Percentiles rank a stretch among this genome's conserved stretches.
These are phyloP conservation scores for Eupithecia exiguata DNA, from an alignment of 2,888 invertebrate genomes.

Conservation along the genomic window DNA sequence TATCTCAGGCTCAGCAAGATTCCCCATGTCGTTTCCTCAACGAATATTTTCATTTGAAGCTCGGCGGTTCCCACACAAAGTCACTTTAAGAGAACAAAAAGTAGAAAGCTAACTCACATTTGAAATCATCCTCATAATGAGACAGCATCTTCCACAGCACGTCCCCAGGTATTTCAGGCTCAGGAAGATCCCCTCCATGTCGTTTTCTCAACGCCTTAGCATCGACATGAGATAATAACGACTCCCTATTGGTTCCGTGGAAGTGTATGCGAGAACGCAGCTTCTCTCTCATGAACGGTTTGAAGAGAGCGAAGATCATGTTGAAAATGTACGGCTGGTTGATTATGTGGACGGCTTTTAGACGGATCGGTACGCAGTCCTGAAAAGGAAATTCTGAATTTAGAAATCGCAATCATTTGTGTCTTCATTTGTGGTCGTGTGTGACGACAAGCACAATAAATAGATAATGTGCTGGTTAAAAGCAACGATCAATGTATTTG, in stretches of 20 bases:
- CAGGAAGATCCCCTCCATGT: conserved; percentile 87
- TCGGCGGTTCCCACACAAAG: neutral
- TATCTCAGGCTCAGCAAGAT: no score
- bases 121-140: conserved; percentile 87
- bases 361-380: conserved; percentile 91
- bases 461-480: neutral
- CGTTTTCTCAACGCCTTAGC: conserved; percentile 83
- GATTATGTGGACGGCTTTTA: conserved; percentile 94
- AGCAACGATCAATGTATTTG: neutral
- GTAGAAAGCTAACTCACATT: conserved; percentile 79
- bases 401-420: neutral
- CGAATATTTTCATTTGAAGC: neutral
- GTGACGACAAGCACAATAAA: neutral
- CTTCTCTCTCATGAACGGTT: conserved; percentile 94
- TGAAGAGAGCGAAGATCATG: conserved; percentile 92
- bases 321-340: conserved; percentile 95
- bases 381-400: conserved; percentile 63
- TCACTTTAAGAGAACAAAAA: no score
- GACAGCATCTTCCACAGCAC: conserved; percentile 87
- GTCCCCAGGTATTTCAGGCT: conserved; percentile 85
- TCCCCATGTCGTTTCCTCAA: no score
- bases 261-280: conserved; percentile 90
- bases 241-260: conserved; percentile 87
- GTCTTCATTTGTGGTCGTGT: neutral
- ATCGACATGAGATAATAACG: conserved; percentile 84